Base-by-base conservation (phyloP, 2,888 invertebrate species). In the Drosophila atripex region DNA sequence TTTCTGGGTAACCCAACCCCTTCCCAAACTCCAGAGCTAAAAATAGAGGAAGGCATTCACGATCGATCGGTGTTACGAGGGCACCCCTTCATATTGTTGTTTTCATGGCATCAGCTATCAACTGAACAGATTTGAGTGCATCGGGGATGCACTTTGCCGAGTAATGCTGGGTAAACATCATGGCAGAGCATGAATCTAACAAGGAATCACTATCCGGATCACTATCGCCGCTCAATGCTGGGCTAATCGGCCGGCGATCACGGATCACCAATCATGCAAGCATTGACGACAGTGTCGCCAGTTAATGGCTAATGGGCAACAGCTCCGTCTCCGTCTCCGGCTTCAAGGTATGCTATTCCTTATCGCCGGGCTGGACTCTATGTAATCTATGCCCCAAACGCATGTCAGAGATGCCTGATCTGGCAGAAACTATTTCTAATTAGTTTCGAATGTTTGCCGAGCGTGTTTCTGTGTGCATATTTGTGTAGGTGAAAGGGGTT, bases 271-370 rank as follows among this genome's bases (percentile, higher is more conserved):
- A 65, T 65, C 68, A 66, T 56, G 11, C 21, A 21, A 21, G 16
- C 35, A 66, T 54, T 66, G 68, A 66, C 65, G 58, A 71, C 71
- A 55, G 54, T 72, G 70, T 71, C 70, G 72, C 72, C 52, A 43
- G 61, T 49, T n/a, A 32, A 45, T 39, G 7, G 41, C n/a, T n/a
- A n/a, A n/a, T n/a, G n/a, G n/a, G n/a, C n/a, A n/a, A n/a, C n/a
- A n/a, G 61, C 66, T 35, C 11, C 66, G 21, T 12, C 28, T 3
- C 28, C 9, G 16, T 2, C 9, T 23, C 14, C 11, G 41, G 61
- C 66, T 45, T 8, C 66, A 9, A 28, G 28, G 28, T 28, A 28
- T 28, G 28, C 28, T 28, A 9, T 28, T 23, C 21, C 21, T 23
- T 28, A 28, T 28, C 28, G 4, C 21, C 21, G 21, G 21, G 21